Conservation (phyloP, 53 echinoderm and acorn worm species). For the Crossaster papposus region DNA sequence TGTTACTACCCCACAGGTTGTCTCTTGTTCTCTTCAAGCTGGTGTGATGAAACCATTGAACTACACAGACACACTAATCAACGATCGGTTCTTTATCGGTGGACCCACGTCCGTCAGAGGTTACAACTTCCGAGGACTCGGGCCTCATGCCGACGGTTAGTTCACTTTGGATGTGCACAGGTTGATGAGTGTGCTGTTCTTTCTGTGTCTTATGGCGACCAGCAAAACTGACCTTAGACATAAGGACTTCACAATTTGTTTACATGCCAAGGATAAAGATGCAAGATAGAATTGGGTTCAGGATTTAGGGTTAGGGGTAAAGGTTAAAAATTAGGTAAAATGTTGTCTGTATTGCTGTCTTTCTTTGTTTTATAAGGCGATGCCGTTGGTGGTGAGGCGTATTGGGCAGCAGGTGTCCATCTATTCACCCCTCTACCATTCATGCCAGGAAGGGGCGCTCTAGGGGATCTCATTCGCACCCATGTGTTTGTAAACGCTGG, state of each 20-base stretch:
- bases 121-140: conserved; percentile 85
- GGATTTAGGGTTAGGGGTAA: neutral
- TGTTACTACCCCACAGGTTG: conserved; percentile 53
- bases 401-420: conserved; percentile 90
- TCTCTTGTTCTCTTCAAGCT: conserved; percentile 78
- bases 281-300: neutral
- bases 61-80: conserved; percentile 66
- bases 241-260: neutral
- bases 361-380: conserved; percentile 65
- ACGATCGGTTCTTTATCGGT: conserved; percentile 93
- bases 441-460: conserved; percentile 78
- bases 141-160: conserved; percentile 83
- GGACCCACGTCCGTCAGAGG: conserved; percentile 92
- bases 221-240: no score
- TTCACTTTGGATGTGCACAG: neutral
- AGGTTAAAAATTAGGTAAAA: neutral
- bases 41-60: conserved; percentile 85
- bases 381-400: conserved; percentile 87
- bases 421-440: conserved; percentile 97
- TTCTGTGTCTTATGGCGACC: no score
- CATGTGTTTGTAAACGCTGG: conserved; percentile 96
- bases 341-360: neutral
- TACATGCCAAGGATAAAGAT: neutral
- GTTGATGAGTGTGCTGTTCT: no score
- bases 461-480: conserved; percentile 84